Base-by-base conservation (phyloP, 2,113 vertebrate species). In the Illadopsis cleaveri region DNA sequence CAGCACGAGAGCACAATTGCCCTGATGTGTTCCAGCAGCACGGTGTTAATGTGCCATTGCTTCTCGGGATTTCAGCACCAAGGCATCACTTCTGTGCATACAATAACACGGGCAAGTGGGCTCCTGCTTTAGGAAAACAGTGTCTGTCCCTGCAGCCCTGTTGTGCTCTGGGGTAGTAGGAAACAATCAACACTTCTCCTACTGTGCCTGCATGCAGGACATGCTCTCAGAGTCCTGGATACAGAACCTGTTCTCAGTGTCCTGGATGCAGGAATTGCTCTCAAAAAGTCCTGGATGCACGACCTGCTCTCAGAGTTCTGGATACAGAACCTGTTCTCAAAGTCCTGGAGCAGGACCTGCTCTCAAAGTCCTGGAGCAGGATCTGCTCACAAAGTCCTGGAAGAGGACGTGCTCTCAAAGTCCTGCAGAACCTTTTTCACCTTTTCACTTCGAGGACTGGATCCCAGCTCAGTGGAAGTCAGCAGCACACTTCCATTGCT, bases 31-130 rank as follows among this genome's bases (percentile, higher is more conserved):
- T 96, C 82, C 92, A 92, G 90, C 37, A 73, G 35, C 76, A 2
- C 4, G 79, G 93, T 94, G 96, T 86, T 96, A 94, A 95, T 94
- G 93, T 96, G 94, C 93, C 71, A 19, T 5, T 48, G 93, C 94
- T 88, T 56, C 72, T 81, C 79, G 27, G 72, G 50, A 35, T 95
- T 96, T 96, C 96, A 96, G 94, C 90, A 62, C 88, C 92, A 37
- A 81, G 79, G 76, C 90, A 78, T 86, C 93, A 37, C 90, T 88
- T 38, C 78, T 92, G 40, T 51, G 79, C 44, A 10, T 75, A 69
- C 91, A 95, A 22, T n/a, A 86, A 86, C 92, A 77, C 11, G 37
- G 75, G 22, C 79, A 10, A 88, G 76, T 5, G 54, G 82, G 23
- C 51, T 82, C 38, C 21, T 75, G 82, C 92, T 75, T 15, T 35